Evolutionary conservation across 2,888 invertebrate genomes (phyloP), one percentile per base, ranked within the genome.

Genomic region (Drosophila niveifrons): DNA sequence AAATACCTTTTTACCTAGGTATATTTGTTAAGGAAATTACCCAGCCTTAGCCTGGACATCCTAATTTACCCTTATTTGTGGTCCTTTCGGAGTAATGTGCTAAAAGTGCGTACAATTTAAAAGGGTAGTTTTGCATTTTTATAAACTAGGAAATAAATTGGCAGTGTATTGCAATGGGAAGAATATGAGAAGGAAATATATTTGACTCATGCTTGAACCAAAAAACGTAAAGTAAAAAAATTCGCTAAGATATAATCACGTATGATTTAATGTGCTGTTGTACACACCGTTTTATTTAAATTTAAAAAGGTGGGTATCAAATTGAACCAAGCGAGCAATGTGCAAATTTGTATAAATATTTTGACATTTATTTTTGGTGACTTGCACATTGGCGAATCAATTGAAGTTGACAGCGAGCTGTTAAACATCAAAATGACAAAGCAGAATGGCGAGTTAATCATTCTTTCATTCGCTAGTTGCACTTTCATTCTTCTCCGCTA

Each of bases 51-150:
- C 8, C 11, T 2, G 13, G 17, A 3, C 28, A 23, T n/a, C 2
- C 3, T 29, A 6, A 31, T 59, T 48, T 4, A 36, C 34, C 44
- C 43, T 28, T 43, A 31, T 50, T 50, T 0, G 0, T 1, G 0
- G 2, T 11, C 4, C 3, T 34, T 71, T 72, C 72, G 71, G 72
- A 71, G 66, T 17, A n/a, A 8, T 44, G 10, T n/a, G 15, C 0
- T 31, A 47, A 17, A 47, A 17, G 1, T 13, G 2, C 17, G 23
- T 36, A 9, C 18, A 18, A 28, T 10, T n/a, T 46, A n/a, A 36
- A 1, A 36, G 36, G n/a, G 15, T 28, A 13, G 17, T 52, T 9
- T 7, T 15, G 6, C 2, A 9, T 17, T 1, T 18, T 31, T 9
- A 1, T 0, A 15, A 9, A 8, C 3, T 1, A 15, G 17, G 51